Evolutionary conservation across 64 coral and sea anemone genomes (phyloP).

Genomic region (Pocillopora verrucosa): DNA sequence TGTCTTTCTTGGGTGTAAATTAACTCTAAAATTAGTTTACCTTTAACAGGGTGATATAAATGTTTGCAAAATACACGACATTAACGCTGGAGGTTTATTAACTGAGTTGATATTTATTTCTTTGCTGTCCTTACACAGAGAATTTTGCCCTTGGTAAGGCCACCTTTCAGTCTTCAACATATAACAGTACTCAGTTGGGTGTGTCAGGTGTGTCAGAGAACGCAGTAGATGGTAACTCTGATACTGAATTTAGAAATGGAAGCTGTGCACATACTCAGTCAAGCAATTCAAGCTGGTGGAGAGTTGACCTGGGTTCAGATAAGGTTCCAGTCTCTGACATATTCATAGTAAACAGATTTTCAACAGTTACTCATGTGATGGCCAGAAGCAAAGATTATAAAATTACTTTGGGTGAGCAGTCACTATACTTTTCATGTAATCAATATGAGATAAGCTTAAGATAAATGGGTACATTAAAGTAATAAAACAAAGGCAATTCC

Average conservation of each 20-base stretch:
- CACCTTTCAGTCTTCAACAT: not conserved
- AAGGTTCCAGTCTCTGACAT: too few relatives aligned
- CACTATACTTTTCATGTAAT: not conserved
- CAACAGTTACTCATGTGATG: not conserved
- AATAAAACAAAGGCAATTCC: too few relatives aligned
- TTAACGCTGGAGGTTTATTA: too few relatives aligned
- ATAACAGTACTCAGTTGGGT: not conserved
- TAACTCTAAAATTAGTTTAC: too few relatives aligned
- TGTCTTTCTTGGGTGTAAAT: too few relatives aligned
- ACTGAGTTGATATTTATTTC: not conserved
- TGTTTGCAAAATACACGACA: too few relatives aligned
- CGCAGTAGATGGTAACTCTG: constrained; percentile 17
- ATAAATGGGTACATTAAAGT: too few relatives aligned
- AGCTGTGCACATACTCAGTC: not conserved
- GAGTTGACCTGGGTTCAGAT: too few relatives aligned
- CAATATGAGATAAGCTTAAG: not conserved
- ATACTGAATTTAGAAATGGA: not conserved
- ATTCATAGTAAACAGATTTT: not conserved
- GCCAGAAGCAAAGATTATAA: not conserved
- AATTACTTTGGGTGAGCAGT: not conserved
- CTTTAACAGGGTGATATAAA: too few relatives aligned
- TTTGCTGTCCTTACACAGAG: not conserved
- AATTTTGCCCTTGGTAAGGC: constrained; percentile 13
- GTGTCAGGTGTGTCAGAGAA: not conserved
- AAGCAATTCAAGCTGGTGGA: not conserved